These are phyloP conservation scores for Volucella zonaria DNA, from an alignment of 2,888 invertebrate genomes.

Conservation along the genomic window DNA sequence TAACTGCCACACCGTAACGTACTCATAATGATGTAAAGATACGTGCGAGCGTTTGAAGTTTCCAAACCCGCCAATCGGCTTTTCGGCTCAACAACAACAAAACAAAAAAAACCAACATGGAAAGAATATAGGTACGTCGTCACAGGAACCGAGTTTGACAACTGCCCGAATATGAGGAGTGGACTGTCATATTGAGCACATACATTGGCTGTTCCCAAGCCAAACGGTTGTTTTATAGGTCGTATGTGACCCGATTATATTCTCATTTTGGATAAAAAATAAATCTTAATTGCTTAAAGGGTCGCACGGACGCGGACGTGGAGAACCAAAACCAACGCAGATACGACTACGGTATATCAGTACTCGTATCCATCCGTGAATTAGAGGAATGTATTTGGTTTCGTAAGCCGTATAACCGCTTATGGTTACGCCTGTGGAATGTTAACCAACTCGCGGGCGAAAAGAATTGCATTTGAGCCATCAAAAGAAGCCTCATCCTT, in stretches of 20 bases:
- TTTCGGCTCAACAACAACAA: neutral
- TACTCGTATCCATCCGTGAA: too few species aligned
- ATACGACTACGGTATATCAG: too few species aligned
- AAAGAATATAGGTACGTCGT: conserved; percentile 18
- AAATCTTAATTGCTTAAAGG: conserved; percentile 52
- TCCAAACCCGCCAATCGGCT: conserved; percentile 9
- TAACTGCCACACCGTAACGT: conserved; percentile 54
- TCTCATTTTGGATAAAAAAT: conserved; percentile 33
- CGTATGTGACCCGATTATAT: conserved; percentile 67
- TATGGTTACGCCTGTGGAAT: conserved; percentile 52
- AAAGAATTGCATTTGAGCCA: conserved; percentile 48
- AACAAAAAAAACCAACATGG: neutral
- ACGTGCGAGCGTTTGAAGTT: conserved; percentile 58
- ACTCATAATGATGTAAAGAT: conserved; percentile 57
- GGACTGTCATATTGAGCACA: neutral
- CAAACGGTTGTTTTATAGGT: conserved; percentile 67
- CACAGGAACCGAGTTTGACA: conserved; percentile 40
- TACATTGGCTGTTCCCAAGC: conserved; percentile 11
- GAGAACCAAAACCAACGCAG: too few species aligned
- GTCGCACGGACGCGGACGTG: too few species aligned
- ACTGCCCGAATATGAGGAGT: conserved; percentile 9
- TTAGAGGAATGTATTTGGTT: conserved; percentile 18
- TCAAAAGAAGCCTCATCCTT: conserved; percentile 7
- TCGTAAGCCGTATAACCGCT: conserved; percentile 17
- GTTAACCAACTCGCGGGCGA: conserved; percentile 35